Conservation (phyloP, 2,888 invertebrate species). For the Synanthedon formicaeformis region DNA sequence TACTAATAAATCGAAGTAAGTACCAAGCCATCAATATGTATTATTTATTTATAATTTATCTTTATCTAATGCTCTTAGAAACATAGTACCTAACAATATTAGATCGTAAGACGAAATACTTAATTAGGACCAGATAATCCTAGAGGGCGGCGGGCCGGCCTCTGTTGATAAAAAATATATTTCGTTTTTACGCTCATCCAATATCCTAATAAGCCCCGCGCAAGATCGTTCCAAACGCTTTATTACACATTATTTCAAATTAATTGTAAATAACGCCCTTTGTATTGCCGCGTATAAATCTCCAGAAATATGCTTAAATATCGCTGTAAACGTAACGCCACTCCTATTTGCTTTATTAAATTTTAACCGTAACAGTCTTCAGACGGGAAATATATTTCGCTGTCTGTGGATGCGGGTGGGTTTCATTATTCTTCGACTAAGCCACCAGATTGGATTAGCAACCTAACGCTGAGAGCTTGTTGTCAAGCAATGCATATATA, state of each 20-base stretch:
- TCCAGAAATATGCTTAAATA: constrained; percentile 44
- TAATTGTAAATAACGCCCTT: constrained; percentile 44
- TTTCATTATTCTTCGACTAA: constrained; percentile 19
- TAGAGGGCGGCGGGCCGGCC: too few relatives aligned
- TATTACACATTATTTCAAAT: constrained; percentile 41
- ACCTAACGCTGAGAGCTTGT: constrained; percentile 14
- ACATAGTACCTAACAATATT: too few relatives aligned
- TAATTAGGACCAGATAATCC: too few relatives aligned
- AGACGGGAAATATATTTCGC: constrained; percentile 44
- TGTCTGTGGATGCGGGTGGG: constrained; percentile 32
- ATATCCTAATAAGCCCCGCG: neutral
- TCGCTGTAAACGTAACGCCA: constrained; percentile 33
- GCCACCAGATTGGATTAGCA: constrained; percentile 39
- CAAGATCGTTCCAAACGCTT: constrained; percentile 15
- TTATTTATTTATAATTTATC: too few relatives aligned
- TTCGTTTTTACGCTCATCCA: neutral
- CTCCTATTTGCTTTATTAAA: constrained; percentile 57
- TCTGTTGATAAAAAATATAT: too few relatives aligned
- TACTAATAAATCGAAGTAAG: too few relatives aligned
- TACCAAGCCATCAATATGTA: too few relatives aligned
- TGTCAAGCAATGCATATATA: constrained; percentile 6
- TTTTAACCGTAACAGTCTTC: constrained; percentile 43
- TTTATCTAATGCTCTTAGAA: too few relatives aligned
- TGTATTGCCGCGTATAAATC: constrained; percentile 45
- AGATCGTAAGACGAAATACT: too few relatives aligned